Base-by-base conservation (phyloP, 1,140 invertebrate species). In the Triops cancriformis region DNA sequence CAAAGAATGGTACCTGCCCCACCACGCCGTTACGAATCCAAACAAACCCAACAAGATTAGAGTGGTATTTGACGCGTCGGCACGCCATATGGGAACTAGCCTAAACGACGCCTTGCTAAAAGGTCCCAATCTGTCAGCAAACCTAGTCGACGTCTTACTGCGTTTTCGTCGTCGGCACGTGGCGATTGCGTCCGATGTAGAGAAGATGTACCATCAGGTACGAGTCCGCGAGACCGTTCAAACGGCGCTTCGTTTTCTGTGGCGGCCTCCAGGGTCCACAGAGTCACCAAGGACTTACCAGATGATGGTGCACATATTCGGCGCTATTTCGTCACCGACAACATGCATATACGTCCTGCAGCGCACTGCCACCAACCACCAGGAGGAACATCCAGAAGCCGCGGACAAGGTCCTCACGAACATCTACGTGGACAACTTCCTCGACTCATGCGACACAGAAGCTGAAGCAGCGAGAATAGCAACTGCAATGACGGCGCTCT, bases 111-210 rank as follows among this genome's bases (percentile, higher is more conserved):
- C 73, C 11, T 72, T 83, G 23, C 64, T 81, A 1, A 37, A 78
- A 11, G 83, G 83, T 11, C 85, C 86, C 7, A 82, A 82, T 75
- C 74, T 87, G 0, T 85, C 86, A 79, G 82, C 75, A 74, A 73
- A 23, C 45, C 75, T 83, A 14, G 73, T 82, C 23, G 81, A 75
- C 42, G 79, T 82, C 10, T 77, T 82, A 27, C 41, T 79, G 0
- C 74, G 77, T 26, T 82, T 82, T 72, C 76, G 81, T 1, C 12
- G 77, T 64, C 72, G 80, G 26, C 76, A 37, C 18, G 76, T 82
- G 6, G 81, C 81, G 26, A 43, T 82, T 7, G 72, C 79, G 6
- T 31, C 64, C 27, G 78, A 79, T 42, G 77, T 79, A 5, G 73
- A 42, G 26, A 76, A 79, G 26, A 79, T 79, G 78, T 79, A 76